Conservation (phyloP, 2,888 invertebrate genomes). For the Leucoptera coffeella region DNA sequence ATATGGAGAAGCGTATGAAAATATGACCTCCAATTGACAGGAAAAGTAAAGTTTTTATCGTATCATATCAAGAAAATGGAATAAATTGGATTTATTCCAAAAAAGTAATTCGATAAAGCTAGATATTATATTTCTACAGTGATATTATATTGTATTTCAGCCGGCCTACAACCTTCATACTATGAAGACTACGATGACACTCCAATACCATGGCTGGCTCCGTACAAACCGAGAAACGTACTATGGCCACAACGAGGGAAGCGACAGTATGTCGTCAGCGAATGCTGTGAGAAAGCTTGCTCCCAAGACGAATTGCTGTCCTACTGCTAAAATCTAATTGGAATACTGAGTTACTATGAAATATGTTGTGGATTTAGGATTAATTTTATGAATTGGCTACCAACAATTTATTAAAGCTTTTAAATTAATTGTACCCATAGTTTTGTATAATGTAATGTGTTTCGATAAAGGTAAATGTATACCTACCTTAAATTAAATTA, state of each 20-base stretch:
- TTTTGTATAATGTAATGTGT: no score
- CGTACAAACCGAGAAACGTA: conserved; percentile 14
- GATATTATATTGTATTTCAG: conserved; percentile 12
- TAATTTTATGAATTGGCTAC: no score
- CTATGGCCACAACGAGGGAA: conserved; percentile 13
- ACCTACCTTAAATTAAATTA: no score
- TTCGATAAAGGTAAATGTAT: no score
- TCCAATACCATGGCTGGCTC: conserved; percentile 13
- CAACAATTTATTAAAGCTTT: no score
- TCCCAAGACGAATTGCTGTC: conserved; percentile 15
- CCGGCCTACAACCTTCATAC: conserved; percentile 15
- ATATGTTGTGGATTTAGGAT: no score
- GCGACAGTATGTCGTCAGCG: conserved; percentile 16
- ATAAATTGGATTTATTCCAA: neutral
- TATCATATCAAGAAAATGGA: no score
- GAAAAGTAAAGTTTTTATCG: no score
- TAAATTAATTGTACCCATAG: no score
- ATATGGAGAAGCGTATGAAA: no score
- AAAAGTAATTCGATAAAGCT: neutral
- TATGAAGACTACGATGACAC: conserved; percentile 14
- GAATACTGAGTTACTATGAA: no score
- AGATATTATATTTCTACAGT: neutral
- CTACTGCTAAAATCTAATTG: conserved; percentile 24
- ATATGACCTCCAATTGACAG: no score
- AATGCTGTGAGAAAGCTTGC: conserved; percentile 29